Base-by-base conservation (phyloP, 2,797 vertebrate genomes). In the Mormyrops boulengeri region DNA sequence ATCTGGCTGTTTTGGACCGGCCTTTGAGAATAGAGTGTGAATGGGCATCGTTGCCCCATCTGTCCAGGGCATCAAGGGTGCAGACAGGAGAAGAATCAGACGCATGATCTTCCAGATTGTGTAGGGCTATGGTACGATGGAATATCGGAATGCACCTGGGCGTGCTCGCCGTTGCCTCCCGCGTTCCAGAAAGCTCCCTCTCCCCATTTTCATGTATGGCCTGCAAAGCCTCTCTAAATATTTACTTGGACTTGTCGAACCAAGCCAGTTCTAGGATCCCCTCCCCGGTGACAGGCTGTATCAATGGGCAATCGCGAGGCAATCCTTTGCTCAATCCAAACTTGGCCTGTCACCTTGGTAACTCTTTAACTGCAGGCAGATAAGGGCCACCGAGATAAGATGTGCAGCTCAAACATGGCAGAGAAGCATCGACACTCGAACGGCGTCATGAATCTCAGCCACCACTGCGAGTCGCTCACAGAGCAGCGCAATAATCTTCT, bases 351-450 rank as follows among this genome's bases (percentile, higher is more conserved):
- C 89, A 89, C 4, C 57, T 87, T 55, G 82, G 92, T 96, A 92
- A 96, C 91, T 95, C 90, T 95, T 96, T 95, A 94, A 95, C 95
- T 89, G 55, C 1, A 38, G 49, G 90, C 60, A 91, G 91, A 92
- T 91, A 91, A 90, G 77, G 50, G 62, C 55, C 44, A 80, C 50
- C 84, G 88, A 90, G 95, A 96, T 96, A 96, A 95, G 94, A 92
- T 88, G 88, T 93, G 90, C 11, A 93, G 92, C 93, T 95, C 93
- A 95, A 95, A 95, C 94, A 94, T 87, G 91, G 89, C 92, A 82
- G 91, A 93, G 93, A 95, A 96, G 94, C 94, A 95, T 92, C 96
- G 95, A 96, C 95, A 94, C 93, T 93, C 90, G 50, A 53, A 69
- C 52, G 89, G 87, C 84, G 89, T 96, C 96, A 94, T 95, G 95